Evolutionary conservation across 1,140 invertebrate genomes (phyloP).

Genomic region (Reticulitermes speratus): DNA sequence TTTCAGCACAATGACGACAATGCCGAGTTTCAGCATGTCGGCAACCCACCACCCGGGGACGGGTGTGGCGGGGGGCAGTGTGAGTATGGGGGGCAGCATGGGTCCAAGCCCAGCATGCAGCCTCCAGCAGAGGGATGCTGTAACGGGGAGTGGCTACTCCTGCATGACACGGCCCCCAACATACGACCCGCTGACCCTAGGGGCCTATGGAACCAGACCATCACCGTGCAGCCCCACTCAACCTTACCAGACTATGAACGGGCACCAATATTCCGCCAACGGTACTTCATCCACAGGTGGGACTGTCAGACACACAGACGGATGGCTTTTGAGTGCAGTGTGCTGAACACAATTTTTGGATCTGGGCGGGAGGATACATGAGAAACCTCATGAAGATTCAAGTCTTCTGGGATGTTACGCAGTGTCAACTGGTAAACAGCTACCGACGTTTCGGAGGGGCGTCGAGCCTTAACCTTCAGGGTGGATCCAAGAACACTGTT

Average conservation of each 20-base stretch:
- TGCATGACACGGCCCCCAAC: conserved; percentile 60
- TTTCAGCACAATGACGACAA: conserved; percentile 56
- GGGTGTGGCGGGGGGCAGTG: conserved; percentile 46
- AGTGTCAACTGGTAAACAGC: no score
- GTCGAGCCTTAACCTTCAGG: no score
- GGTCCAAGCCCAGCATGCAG: conserved; percentile 57
- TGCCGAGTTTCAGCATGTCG: conserved; percentile 56
- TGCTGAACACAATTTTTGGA: neutral
- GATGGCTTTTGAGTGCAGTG: neutral
- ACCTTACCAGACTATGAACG: conserved; percentile 57
- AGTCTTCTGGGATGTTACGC: no score
- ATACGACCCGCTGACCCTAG: conserved; percentile 67
- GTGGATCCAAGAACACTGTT: no score
- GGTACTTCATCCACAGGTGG: conserved; percentile 54
- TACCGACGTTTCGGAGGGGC: no score
- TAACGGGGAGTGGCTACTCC: conserved; percentile 50
- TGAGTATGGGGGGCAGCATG: conserved; percentile 51
- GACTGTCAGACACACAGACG: neutral
- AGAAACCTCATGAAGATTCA: no score
- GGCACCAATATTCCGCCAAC: conserved; percentile 62
- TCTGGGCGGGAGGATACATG: no score
- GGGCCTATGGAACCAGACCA: conserved; percentile 59
- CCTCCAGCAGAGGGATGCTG: conserved; percentile 63
- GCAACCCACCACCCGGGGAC: conserved; percentile 39
- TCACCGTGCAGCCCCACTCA: conserved; percentile 65